Conservation (phyloP, 2,888 invertebrate species). For the Coelinius sp. region DNA sequence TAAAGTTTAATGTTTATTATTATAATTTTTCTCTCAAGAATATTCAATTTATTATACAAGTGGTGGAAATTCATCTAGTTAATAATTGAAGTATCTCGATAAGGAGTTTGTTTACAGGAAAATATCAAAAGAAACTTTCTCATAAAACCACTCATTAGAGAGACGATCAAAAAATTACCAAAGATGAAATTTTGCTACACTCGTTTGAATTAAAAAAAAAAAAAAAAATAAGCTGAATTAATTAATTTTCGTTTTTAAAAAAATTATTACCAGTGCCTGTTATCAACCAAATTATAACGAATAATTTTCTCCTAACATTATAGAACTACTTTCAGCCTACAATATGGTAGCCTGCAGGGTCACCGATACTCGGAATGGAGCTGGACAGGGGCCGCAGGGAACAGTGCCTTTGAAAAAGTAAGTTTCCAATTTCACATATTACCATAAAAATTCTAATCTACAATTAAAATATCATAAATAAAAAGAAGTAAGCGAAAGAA, state of each 20-base stretch:
- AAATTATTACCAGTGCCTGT: background rate
- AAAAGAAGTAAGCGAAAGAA: constrained; percentile 33
- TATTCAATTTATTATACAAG: too few relatives aligned
- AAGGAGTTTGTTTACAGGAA: too few relatives aligned
- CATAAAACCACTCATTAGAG: too few relatives aligned
- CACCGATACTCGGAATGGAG: constrained; percentile 92
- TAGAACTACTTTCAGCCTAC: constrained; percentile 87
- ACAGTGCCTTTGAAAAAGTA: constrained; percentile 99
- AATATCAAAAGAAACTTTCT: too few relatives aligned
- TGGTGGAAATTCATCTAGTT: too few relatives aligned
- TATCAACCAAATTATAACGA: background rate
- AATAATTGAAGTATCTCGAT: too few relatives aligned
- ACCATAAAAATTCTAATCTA: constrained; percentile 1
- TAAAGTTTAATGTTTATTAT: background rate
- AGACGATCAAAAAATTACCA: too few relatives aligned
- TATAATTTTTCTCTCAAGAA: too few relatives aligned
- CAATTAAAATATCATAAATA: constrained; percentile 22
- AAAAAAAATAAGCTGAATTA: too few relatives aligned
- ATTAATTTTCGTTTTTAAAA: too few relatives aligned
- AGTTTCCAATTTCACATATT: constrained; percentile 72
- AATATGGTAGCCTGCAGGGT: constrained; percentile 98
- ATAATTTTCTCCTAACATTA: constrained; percentile 59
- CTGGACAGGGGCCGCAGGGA: constrained; percentile 80
- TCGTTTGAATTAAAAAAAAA: too few relatives aligned
- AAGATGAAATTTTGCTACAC: too few relatives aligned